Conservation (phyloP, 2,113 vertebrate genomes). For the pig (Sus scrofa) region DNA sequence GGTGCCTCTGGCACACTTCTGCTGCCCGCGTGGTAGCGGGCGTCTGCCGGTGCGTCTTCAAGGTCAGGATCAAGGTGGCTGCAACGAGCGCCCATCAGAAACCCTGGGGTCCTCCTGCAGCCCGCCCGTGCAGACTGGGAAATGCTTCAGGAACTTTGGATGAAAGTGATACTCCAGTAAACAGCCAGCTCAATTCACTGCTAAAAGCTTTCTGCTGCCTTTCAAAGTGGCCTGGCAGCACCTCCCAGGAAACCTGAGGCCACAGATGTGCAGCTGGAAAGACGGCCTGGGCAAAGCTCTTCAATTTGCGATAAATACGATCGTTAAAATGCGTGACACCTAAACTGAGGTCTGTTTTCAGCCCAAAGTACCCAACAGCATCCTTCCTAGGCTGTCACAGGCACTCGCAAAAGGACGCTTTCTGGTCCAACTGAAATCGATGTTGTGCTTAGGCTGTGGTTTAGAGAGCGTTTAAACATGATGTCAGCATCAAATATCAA, state of each 20-base stretch:
- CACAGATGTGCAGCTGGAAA: not conserved
- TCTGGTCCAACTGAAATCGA: not conserved
- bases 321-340: not conserved
- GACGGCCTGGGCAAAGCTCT: not conserved
- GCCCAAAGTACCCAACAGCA: not conserved
- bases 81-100: not conserved
- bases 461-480: not conserved
- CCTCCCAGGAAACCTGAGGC: not conserved
- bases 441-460: not conserved
- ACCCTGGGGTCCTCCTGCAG: not conserved
- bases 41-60: accelerated
- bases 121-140: not conserved
- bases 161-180: not conserved
- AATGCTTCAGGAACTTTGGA: not conserved
- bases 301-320: not conserved
- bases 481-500: not conserved
- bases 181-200: not conserved
- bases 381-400: not conserved
- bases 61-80: not conserved
- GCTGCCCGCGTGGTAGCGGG: accelerated
- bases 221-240: not conserved
- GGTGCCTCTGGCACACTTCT: accelerated
- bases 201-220: not conserved
- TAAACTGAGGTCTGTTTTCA: not conserved
- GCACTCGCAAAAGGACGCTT: not conserved